Evolutionary conservation across 2,113 vertebrate species (phyloP).

Genomic region (Castor canadensis): DNA sequence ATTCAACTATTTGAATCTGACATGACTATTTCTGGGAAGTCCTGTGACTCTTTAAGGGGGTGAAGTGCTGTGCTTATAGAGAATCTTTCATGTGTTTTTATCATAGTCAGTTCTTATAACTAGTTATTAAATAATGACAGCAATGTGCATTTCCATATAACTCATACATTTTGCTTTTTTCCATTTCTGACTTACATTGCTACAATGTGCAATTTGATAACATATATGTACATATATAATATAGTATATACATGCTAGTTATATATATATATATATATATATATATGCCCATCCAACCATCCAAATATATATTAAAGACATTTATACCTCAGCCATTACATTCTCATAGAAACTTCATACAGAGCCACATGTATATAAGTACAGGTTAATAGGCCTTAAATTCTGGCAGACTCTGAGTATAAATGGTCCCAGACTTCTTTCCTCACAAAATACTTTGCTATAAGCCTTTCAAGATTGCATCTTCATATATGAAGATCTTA

Average conservation of each 20-base stretch:
- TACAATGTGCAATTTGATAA: background rate
- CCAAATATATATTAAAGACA: no score
- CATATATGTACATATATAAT: background rate
- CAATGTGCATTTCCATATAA: background rate
- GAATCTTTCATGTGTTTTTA: constrained; percentile 46
- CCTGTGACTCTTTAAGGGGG: background rate
- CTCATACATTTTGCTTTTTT: background rate
- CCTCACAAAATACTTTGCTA: background rate
- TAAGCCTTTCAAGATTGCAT: background rate
- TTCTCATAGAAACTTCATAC: background rate
- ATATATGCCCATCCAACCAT: background rate
- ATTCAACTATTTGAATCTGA: constrained; percentile 26
- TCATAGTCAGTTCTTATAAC: background rate
- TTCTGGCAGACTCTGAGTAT: background rate
- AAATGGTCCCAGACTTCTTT: background rate
- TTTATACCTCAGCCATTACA: background rate
- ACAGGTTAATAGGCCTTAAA: background rate
- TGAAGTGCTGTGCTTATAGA: background rate
- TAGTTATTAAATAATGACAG: constrained; percentile 33
- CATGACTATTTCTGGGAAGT: background rate
- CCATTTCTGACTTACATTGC: background rate
- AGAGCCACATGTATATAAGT: background rate
- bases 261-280: no score
- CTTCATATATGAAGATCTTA: background rate
- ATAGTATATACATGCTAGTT: background rate